phyloP scores from a whole-genome alignment of 1,140 invertebrate genomes.

The Orussus abietinus region DNA sequence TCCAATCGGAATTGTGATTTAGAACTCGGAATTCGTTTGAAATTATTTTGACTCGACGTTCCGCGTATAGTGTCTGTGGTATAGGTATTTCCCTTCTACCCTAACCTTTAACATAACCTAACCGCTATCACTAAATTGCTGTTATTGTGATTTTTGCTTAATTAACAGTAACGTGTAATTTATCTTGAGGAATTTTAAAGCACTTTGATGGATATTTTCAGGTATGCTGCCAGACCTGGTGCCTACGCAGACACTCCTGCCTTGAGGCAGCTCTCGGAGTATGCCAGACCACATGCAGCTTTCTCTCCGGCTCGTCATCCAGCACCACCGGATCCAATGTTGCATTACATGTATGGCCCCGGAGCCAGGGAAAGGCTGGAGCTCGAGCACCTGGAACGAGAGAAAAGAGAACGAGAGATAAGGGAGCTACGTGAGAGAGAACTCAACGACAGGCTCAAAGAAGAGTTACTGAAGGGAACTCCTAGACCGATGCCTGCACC shows the following conservation, averaged over 20 bases:
- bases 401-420: conserved; percentile 80
- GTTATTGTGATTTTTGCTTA: no score
- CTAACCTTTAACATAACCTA: no score
- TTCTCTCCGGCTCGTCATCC: conserved; percentile 69
- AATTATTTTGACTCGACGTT: no score
- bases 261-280: conserved; percentile 82
- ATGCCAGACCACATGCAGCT: conserved; percentile 83
- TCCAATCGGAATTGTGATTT: no score
- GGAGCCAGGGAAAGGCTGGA: conserved; percentile 74
- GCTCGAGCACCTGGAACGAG: conserved; percentile 75
- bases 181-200: no score
- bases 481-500: conserved; percentile 61
- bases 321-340: conserved; percentile 69
- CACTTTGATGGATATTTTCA: no score
- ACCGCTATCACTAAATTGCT: no score
- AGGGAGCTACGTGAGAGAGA: conserved; percentile 81
- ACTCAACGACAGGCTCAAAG: conserved; percentile 75
- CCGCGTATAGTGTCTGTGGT: no score
- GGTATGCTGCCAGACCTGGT: conserved; percentile 51
- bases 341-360: conserved; percentile 76
- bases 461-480: conserved; percentile 73
- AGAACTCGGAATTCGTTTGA: no score
- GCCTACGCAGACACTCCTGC: conserved; percentile 86
- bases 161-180: no score
- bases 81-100: no score